phyloP scores from a whole-genome alignment of 2,888 invertebrate species.

The Lomographa bimaculata region DNA sequence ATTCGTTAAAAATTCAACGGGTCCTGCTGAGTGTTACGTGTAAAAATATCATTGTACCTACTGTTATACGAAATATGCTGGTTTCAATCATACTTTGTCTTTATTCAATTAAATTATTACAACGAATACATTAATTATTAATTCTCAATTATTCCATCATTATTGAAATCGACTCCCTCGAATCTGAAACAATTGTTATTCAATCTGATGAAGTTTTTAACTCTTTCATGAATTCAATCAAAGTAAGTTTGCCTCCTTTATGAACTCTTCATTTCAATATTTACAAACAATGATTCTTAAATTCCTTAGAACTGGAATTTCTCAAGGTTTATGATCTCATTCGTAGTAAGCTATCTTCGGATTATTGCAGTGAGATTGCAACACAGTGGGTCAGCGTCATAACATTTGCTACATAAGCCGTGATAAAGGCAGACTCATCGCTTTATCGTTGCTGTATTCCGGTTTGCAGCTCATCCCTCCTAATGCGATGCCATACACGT shows the following conservation, averaged over 20 bases:
- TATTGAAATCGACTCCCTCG: too few relatives aligned
- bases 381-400: slow-evolving; percentile 41
- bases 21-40: slow-evolving; percentile 13
- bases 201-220: too few relatives aligned
- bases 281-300: slow-evolving; percentile 13
- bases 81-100: too few relatives aligned
- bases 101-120: too few relatives aligned
- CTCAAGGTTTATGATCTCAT: slow-evolving; percentile 17
- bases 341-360: slow-evolving; percentile 19
- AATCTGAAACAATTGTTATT: too few relatives aligned
- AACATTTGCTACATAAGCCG: slow-evolving; percentile 44
- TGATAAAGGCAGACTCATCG: slow-evolving; percentile 31
- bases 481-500: slow-evolving; percentile 10
- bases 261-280: slow-evolving; percentile 6
- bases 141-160: too few relatives aligned
- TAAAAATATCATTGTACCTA: slow-evolving; percentile 34
- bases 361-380: slow-evolving; percentile 27
- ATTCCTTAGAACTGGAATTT: slow-evolving; percentile 13
- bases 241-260: slow-evolving; percentile 2
- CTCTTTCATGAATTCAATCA: too few relatives aligned
- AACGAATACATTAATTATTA: too few relatives aligned
- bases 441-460: slow-evolving; percentile 9
- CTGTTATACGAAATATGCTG: too few relatives aligned
- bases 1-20: slow-evolving; percentile 14
- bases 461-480: slow-evolving; percentile 21